A percentile compares a stretch with the other conserved stretches of the same genome.
These are phyloP conservation scores for Abramis brama DNA, from an alignment of 2,113 vertebrate species.

Conservation along the genomic window DNA sequence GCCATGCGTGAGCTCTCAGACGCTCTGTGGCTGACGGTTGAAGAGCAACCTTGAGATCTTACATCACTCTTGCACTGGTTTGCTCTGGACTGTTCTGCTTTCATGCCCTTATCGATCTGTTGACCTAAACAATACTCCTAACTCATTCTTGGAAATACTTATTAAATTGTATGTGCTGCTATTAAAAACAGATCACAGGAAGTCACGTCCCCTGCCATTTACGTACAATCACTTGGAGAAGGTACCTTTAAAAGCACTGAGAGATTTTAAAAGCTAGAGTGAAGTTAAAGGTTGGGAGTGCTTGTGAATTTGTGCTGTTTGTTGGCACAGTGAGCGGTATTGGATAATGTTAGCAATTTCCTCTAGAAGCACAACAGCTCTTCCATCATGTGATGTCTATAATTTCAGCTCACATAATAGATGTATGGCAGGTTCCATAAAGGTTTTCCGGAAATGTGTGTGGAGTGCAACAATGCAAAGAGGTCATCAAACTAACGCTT, in stretches of 20 bases:
- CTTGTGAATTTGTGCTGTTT: conserved; percentile 11
- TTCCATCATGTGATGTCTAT: conserved; percentile 40
- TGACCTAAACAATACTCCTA: background rate
- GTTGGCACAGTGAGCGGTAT: conserved; percentile 35
- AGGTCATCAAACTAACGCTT: background rate
- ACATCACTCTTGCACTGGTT: background rate
- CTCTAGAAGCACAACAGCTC: conserved; percentile 30
- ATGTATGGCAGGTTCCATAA: background rate
- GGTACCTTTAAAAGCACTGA: background rate
- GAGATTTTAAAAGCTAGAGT: conserved; percentile 15
- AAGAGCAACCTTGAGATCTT: conserved; percentile 34
- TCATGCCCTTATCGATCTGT: conserved; percentile 4
- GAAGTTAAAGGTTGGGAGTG: background rate
- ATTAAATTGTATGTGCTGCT: background rate
- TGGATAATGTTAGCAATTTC: conserved; percentile 46
- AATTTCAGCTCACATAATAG: conserved; percentile 38
- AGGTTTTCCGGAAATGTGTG: conserved; percentile 11
- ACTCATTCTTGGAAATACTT: conserved; percentile 23
- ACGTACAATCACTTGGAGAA: background rate
- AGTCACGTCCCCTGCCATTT: background rate
- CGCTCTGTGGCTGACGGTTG: background rate
- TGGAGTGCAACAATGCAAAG: conserved; percentile 24
- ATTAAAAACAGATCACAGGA: conserved; percentile 5
- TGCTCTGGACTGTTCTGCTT: conserved; percentile 7
- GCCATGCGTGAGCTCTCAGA: background rate